Evolutionary conservation across 2,797 vertebrate species (phyloP).

Genomic region (Rhinatrema bivittatum): DNA sequence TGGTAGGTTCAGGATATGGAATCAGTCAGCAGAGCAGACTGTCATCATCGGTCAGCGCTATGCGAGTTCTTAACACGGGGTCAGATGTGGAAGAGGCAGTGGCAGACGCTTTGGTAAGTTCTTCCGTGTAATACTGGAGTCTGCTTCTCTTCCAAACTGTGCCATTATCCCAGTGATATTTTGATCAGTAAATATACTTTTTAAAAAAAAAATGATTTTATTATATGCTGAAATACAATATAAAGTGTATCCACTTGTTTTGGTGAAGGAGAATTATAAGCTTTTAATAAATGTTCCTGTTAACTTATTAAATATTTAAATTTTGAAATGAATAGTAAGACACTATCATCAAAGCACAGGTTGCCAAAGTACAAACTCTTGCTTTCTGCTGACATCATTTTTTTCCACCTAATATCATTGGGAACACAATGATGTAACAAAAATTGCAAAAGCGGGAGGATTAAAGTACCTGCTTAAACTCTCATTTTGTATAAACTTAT

Average conservation of each 20-base stretch:
- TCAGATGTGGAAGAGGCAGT: conserved; percentile 94
- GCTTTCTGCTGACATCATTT: too few relatives aligned
- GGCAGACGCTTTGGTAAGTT: conserved; percentile 85
- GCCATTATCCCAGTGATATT: not conserved
- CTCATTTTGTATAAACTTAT: too few relatives aligned
- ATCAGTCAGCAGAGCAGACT: conserved; percentile 87
- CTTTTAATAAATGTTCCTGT: too few relatives aligned
- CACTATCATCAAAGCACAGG: too few relatives aligned
- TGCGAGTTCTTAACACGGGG: conserved; percentile 91
- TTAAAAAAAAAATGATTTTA: not conserved
- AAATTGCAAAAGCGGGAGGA: too few relatives aligned
- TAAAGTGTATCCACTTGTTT: not conserved
- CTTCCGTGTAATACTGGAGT: conserved; percentile 5
- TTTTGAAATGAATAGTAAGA: too few relatives aligned
- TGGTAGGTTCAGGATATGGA: conserved; percentile 72
- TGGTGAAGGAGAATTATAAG: not conserved
- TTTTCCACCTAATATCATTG: too few relatives aligned
- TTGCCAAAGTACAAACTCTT: too few relatives aligned
- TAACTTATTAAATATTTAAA: too few relatives aligned
- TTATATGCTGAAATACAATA: not conserved
- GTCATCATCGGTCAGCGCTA: conserved; percentile 91
- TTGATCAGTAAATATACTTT: not conserved
- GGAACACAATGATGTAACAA: too few relatives aligned
- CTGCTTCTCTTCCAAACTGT: not conserved
- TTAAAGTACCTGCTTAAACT: too few relatives aligned